These are phyloP conservation scores for Pyxicephalus adspersus DNA, from an alignment of 2,113 vertebrate species.

Conservation along the genomic window DNA sequence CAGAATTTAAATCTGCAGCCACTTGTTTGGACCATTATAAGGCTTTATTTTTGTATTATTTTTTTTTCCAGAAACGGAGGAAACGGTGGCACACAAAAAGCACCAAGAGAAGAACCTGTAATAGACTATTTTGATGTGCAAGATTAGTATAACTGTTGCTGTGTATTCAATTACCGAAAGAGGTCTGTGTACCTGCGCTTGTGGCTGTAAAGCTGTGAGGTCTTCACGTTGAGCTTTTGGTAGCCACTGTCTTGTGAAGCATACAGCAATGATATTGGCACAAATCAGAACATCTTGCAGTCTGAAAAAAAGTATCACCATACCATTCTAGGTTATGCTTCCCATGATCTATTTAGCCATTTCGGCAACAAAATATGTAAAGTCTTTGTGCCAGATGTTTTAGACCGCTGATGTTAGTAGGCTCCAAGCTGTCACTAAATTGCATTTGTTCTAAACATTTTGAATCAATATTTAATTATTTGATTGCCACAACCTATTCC, in stretches of 20 bases:
- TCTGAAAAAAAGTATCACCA: background rate
- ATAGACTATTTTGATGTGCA: conserved; percentile 98
- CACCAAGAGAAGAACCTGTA: conserved; percentile 82
- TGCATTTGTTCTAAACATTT: no score
- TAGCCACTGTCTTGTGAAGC: background rate
- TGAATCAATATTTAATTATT: background rate
- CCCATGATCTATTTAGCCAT: background rate
- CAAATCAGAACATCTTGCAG: background rate
- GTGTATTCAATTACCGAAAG: conserved; percentile 44
- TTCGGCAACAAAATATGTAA: conserved; percentile 4
- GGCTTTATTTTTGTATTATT: background rate
- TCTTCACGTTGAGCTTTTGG: conserved; percentile 21
- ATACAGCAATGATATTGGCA: background rate
- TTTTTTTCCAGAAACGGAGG: conserved; percentile 75
- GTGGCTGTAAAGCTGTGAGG: conserved; percentile 45
- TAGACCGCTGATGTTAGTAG: no score
- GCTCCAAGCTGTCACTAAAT: no score
- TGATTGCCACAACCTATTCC: no score
- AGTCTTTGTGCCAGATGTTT: background rate
- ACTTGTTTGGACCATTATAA: no score
- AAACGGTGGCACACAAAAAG: conserved; percentile 76
- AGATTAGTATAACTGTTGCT: conserved; percentile 73
- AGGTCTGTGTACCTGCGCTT: conserved; percentile 48
- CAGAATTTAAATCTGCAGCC: no score
- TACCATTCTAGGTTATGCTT: background rate